Percentiles rank a stretch among this genome's conserved stretches.
These are phyloP conservation scores for Cephalopholis sonnerati DNA, from an alignment of 2,113 vertebrate species.

Conservation along the genomic window DNA sequence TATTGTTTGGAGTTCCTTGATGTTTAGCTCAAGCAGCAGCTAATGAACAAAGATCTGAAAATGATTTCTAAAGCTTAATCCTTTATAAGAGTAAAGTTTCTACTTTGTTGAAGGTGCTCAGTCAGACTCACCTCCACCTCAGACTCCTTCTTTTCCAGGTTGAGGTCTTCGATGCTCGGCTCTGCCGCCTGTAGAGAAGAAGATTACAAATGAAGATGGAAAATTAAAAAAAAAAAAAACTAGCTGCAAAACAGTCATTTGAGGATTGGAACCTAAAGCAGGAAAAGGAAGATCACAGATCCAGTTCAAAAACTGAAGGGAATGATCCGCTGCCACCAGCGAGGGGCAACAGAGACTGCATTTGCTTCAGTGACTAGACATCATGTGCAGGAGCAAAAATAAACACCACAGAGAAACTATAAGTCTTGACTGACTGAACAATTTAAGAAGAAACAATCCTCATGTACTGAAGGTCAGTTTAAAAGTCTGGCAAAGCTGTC, in stretches of 20 bases:
- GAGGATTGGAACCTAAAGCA: not conserved
- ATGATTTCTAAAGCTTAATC: not conserved
- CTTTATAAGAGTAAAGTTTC: not conserved
- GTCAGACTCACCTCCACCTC: slow-evolving; percentile 91
- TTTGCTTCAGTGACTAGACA: too few species aligned
- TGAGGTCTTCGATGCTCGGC: slow-evolving; percentile 87
- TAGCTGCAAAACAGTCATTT: not conserved
- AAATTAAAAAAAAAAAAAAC: not conserved
- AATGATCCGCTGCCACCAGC: too few species aligned
- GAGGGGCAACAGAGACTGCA: too few species aligned
- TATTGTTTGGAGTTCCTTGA: not conserved
- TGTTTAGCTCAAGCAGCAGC: not conserved
- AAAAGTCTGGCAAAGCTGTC: too few species aligned
- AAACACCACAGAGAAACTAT: too few species aligned
- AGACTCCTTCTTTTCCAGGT: slow-evolving; percentile 91
- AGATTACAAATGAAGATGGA: not conserved
- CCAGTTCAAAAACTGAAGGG: too few species aligned
- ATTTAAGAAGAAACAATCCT: too few species aligned
- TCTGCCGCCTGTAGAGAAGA: slow-evolving; percentile 77
- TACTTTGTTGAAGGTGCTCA: not conserved
- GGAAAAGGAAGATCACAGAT: too few species aligned
- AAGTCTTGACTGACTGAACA: too few species aligned
- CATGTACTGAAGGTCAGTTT: too few species aligned
- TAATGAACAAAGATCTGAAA: not conserved
- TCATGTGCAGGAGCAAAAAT: too few species aligned